phyloP scores from a whole-genome alignment of 2,888 invertebrate species.

The Drosophila kambysellisi region DNA sequence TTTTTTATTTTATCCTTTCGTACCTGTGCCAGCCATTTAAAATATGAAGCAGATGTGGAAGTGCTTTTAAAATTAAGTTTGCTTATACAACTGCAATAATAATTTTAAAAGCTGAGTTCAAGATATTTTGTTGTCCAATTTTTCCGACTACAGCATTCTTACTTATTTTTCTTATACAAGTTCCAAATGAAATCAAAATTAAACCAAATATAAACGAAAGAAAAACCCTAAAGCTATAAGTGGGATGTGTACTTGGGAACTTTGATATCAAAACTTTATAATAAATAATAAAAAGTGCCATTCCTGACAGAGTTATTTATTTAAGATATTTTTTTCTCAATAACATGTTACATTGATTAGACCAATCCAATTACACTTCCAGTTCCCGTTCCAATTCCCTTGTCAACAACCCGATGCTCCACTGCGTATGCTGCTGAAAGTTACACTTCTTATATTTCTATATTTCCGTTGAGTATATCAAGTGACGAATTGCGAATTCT shows the following conservation, averaged over 20 bases:
- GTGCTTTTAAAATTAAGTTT: neutral
- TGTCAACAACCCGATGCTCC: constrained; percentile 4
- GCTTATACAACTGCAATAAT: neutral
- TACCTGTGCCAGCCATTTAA: neutral
- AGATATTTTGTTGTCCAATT: neutral
- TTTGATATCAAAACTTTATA: neutral
- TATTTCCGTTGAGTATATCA: constrained; percentile 19
- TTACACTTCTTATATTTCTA: neutral
- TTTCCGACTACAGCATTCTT: neutral
- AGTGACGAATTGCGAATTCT: constrained; percentile 10
- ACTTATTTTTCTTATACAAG: neutral
- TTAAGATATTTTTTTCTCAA: neutral
- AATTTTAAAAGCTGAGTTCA: neutral
- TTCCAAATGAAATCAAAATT: neutral
- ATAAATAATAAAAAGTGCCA: neutral
- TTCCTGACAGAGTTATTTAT: neutral
- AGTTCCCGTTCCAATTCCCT: neutral
- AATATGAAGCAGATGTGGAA: neutral
- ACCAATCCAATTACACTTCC: neutral
- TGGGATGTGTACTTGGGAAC: neutral
- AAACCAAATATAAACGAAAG: neutral
- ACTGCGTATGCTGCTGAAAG: constrained; percentile 17
- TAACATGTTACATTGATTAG: neutral
- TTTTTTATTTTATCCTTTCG: neutral
- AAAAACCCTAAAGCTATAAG: neutral